These are phyloP conservation scores for Gallinago solitaria DNA, from an alignment of 2,797 vertebrate species.

Conservation along the genomic window DNA sequence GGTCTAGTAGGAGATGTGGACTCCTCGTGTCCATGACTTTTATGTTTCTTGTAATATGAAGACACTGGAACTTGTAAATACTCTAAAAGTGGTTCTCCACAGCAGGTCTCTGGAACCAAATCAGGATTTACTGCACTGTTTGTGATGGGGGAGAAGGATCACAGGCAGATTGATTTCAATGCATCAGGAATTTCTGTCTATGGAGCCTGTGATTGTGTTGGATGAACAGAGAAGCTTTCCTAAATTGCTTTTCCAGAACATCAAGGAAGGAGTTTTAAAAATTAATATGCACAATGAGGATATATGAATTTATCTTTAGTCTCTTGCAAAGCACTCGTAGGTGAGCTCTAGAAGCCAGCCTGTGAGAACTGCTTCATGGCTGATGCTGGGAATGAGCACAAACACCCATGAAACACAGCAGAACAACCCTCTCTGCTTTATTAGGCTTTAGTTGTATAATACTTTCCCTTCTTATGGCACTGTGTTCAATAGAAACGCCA, in stretches of 20 bases:
- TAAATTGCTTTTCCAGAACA: conserved; percentile 24
- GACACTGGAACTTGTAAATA: not conserved
- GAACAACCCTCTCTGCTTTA: not conserved
- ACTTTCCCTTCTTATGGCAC: not conserved
- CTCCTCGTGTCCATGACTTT: not conserved
- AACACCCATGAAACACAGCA: not conserved
- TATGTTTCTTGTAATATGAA: not conserved
- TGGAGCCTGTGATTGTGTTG: not conserved
- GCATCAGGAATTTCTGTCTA: not conserved
- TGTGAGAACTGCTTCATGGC: not conserved
- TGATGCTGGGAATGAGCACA: not conserved
- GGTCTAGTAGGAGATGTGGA: not conserved
- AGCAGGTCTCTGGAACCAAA: not conserved
- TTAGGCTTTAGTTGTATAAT: not conserved
- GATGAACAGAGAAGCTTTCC: not conserved
- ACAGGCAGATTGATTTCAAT: not conserved
- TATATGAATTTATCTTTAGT: not conserved
- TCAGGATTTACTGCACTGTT: not conserved
- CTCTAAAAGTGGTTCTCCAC: not conserved
- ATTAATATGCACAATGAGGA: not conserved
- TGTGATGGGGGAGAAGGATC: not conserved
- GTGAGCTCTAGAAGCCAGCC: not conserved
- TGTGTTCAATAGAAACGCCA: not conserved
- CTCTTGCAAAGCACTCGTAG: not conserved
- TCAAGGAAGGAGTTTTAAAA: conserved; percentile 5